Conservation (phyloP, 2,888 invertebrate genomes). For the Plemyria rubiginata region DNA sequence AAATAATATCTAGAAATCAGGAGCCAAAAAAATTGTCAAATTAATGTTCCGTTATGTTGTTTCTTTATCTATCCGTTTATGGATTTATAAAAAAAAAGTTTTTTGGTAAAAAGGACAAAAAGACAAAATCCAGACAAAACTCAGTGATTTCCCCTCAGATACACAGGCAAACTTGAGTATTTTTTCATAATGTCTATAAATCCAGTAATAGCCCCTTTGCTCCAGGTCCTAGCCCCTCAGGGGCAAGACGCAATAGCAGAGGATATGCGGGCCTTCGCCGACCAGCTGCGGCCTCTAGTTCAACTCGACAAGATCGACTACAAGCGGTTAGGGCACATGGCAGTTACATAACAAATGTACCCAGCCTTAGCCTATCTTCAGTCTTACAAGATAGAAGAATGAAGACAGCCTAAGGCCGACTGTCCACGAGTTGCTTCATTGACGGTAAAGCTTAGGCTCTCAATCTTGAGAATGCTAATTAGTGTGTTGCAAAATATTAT, state of each 20-base stretch:
- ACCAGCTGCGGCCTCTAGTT: constrained; percentile 96
- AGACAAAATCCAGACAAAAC: too few relatives aligned
- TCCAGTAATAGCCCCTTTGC: constrained; percentile 26
- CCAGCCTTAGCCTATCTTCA: constrained; percentile 49
- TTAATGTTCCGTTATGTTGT: too few relatives aligned
- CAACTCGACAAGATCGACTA: constrained; percentile 97
- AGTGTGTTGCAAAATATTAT: constrained; percentile 1
- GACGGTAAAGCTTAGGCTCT: constrained; percentile 1
- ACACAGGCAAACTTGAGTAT: too few relatives aligned
- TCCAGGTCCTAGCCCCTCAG: constrained; percentile 91
- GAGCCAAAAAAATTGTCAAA: too few relatives aligned
- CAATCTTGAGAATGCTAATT: neutral
- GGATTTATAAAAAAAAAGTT: too few relatives aligned
- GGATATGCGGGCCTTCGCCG: constrained; percentile 97
- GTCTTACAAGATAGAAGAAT: constrained; percentile 40
- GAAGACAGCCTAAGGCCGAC: constrained; percentile 40
- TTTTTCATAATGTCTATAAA: too few relatives aligned
- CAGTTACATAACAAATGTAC: constrained; percentile 66
- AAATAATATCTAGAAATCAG: too few relatives aligned
- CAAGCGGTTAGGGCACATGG: constrained; percentile 87
- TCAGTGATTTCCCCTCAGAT: too few relatives aligned
- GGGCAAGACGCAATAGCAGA: constrained; percentile 98
- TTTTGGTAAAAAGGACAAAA: too few relatives aligned
- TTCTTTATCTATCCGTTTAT: too few relatives aligned
- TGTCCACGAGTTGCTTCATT: constrained; percentile 8